Evolutionary conservation across 1,140 invertebrate species (phyloP).

Genomic region (Drosophila quadrilineata): DNA sequence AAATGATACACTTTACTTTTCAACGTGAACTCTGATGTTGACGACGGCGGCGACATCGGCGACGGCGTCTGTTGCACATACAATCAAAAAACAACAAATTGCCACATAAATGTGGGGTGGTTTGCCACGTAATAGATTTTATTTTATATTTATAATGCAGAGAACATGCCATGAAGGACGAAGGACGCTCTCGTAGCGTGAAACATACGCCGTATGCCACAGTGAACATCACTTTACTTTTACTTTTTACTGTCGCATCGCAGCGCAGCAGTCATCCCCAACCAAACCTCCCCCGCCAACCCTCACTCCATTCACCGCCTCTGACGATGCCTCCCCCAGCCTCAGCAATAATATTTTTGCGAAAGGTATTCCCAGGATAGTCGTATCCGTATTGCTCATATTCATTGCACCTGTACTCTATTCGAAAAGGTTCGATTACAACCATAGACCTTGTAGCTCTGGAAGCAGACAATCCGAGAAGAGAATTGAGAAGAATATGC

Average conservation of each 20-base stretch:
- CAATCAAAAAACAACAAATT: conserved; percentile 81
- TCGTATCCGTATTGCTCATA: background rate
- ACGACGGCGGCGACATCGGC: background rate
- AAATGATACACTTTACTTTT: conserved; percentile 81
- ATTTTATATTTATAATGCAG: conserved; percentile 76
- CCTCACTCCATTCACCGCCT: background rate
- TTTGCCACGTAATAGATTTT: conserved; percentile 81
- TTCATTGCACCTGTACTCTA: conserved; percentile 9
- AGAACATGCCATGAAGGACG: background rate
- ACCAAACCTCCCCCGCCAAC: background rate
- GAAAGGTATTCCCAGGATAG: conserved; percentile 50
- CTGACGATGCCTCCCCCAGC: background rate
- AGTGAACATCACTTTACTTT: conserved; percentile 51
- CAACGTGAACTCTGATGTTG: background rate
- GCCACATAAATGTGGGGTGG: conserved; percentile 81
- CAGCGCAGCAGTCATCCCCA: background rate
- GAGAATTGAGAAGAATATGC: no score
- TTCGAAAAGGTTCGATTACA: background rate
- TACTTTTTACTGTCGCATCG: conserved; percentile 11
- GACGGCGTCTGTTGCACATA: conserved; percentile 37
- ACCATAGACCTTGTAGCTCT: no score
- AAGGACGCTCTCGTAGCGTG: background rate
- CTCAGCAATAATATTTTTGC: conserved; percentile 14
- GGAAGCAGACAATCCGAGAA: no score
- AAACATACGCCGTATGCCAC: background rate